Conservation (phyloP, 2,888 invertebrate genomes). For the Neoaliturus tenellus region DNA sequence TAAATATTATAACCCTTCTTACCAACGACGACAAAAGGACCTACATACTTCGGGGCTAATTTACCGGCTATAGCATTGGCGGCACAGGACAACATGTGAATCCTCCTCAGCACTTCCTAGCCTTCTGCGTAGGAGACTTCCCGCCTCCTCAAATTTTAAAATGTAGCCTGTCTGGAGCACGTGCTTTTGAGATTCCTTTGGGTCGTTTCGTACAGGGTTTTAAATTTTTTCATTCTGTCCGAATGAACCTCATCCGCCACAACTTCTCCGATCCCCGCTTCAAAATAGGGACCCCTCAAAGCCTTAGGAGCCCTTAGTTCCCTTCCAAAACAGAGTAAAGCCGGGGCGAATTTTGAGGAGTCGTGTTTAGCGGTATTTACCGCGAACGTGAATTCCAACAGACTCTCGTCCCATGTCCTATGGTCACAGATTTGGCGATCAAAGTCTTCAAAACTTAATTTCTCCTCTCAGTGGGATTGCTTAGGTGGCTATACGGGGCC, state of each 20-base stretch:
- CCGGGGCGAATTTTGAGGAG: not conserved
- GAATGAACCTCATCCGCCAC: not conserved
- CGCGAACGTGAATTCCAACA: conserved; percentile 58
- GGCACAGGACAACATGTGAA: no score
- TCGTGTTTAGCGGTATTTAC: not conserved
- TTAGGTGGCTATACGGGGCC: conserved; percentile 67
- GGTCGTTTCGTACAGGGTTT: no score
- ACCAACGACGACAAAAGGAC: not conserved
- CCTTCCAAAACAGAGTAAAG: not conserved
- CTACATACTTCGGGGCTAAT: not conserved
- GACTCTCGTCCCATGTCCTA: conserved; percentile 64
- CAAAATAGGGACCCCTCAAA: no score
- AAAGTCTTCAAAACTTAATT: conserved; percentile 69
- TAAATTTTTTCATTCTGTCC: no score
- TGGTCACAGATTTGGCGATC: conserved; percentile 69
- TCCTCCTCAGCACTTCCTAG: not conserved
- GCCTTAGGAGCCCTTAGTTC: not conserved
- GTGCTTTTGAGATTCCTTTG: no score
- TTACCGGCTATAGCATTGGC: not conserved
- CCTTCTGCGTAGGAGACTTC: not conserved
- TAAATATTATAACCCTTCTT: not conserved
- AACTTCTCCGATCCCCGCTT: not conserved
- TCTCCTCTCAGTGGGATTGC: conserved; percentile 69
- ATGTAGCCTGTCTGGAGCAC: not conserved
- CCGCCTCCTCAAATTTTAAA: not conserved